phyloP scores from a whole-genome alignment of 1,140 invertebrate species.

The Macrobrachium nipponense region DNA sequence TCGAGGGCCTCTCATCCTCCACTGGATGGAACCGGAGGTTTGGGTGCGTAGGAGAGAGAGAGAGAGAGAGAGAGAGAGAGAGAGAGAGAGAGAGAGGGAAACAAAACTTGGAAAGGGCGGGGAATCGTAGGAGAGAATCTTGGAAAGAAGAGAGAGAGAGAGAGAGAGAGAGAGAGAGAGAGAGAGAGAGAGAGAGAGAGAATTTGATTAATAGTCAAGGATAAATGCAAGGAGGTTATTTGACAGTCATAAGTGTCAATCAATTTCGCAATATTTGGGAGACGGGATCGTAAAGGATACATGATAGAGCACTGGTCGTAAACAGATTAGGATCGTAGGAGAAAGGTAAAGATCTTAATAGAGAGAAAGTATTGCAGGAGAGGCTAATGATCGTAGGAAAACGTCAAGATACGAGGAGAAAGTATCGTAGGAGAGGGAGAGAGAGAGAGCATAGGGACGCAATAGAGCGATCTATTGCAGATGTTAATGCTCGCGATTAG shows the following conservation, averaged over 20 bases:
- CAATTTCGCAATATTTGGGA: too few relatives aligned
- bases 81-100: not conserved
- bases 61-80: not conserved
- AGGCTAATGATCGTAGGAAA: not conserved
- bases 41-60: conserved; percentile 12
- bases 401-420: not conserved
- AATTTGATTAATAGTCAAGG: too few relatives aligned
- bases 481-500: too few relatives aligned
- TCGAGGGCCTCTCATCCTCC: too few relatives aligned
- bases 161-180: not conserved
- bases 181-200: not conserved
- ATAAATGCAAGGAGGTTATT: too few relatives aligned
- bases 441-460: conserved; percentile 1
- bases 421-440: conserved; percentile 10
- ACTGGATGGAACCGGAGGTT: not conserved
- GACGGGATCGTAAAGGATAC: too few relatives aligned
- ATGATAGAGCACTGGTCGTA: too few relatives aligned
- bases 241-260: too few relatives aligned
- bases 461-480: not conserved
- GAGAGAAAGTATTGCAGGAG: not conserved
- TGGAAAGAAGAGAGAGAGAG: not conserved
- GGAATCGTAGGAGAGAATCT: not conserved
- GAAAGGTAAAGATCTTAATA: too few relatives aligned
- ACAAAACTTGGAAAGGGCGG: not conserved
- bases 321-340: too few relatives aligned